Conservation (phyloP, 2,113 vertebrate genomes). For the Anoplopoma fimbria region DNA sequence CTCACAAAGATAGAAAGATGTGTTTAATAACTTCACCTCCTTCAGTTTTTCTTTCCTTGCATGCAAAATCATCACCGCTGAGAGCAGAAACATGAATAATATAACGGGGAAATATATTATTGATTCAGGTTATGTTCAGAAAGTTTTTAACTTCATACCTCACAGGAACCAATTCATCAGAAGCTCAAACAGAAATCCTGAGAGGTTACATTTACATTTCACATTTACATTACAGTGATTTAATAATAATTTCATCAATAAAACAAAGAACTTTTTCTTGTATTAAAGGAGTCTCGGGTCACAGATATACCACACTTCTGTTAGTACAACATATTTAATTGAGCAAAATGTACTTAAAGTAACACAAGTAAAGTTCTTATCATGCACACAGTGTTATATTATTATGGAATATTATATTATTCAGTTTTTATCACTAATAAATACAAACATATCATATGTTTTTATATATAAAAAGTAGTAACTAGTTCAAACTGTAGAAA, state of each 20-base stretch:
- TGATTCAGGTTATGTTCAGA: constrained; percentile 29
- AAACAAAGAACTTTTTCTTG: not conserved
- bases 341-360: no score
- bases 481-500: no score
- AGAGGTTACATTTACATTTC: not conserved
- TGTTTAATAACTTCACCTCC: not conserved
- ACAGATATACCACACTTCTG: no score
- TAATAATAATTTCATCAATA: no score
- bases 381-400: no score
- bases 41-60: not conserved
- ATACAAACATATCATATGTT: not conserved
- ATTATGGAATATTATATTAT: no score
- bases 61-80: constrained; percentile 9
- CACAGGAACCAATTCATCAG: not conserved
- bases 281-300: no score
- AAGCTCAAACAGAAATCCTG: not conserved
- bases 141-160: not conserved
- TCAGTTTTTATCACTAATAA: no score
- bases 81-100: constrained; percentile 23
- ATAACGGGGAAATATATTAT: constrained; percentile 18
- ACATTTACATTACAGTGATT: no score
- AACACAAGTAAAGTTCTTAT: no score
- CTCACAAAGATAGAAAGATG: not conserved
- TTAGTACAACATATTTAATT: no score
- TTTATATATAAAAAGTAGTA: not conserved